A percentile compares a stretch with the other conserved stretches of the same genome.
Evolutionary conservation across 64 coral and sea anemone species (phyloP).

Genomic region (Porites lutea): DNA sequence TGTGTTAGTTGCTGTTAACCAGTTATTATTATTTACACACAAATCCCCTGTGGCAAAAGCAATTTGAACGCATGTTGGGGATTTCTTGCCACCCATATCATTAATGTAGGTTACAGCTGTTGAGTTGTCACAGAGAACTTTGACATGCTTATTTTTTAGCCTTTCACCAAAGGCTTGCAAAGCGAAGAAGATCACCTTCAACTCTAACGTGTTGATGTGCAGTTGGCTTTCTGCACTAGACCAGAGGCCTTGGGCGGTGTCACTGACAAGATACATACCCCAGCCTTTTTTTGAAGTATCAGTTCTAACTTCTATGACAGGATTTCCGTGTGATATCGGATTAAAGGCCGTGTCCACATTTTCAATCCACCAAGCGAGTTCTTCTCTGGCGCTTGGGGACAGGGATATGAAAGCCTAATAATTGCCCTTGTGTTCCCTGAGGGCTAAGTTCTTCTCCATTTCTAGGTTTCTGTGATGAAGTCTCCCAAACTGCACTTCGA

Average conservation of each 20-base stretch:
- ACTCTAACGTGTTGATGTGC: constrained; percentile 57
- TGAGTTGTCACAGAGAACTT: constrained; percentile 55
- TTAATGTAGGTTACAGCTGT: no score
- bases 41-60: constrained; percentile 21
- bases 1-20: constrained; percentile 50
- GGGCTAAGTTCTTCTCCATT: constrained; percentile 50
- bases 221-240: not conserved
- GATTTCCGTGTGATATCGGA: constrained; percentile 31
- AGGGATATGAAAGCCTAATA: no score
- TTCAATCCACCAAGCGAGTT: no score
- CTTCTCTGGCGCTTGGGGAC: no score
- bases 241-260: constrained; percentile 40
- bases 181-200: no score
- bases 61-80: constrained; percentile 22
- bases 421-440: no score
- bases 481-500: constrained; percentile 59
- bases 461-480: constrained; percentile 43
- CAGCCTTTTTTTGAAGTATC: constrained; percentile 62
- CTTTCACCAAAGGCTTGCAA: constrained; percentile 44
- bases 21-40: constrained; percentile 17
- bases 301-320: constrained; percentile 40
- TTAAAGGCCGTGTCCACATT: constrained; percentile 61
- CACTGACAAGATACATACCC: constrained; percentile 30
- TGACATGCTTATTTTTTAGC: constrained; percentile 36
- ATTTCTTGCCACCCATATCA: constrained; percentile 51